A percentile compares a stretch with the other conserved stretches of the same genome.
Evolutionary conservation across 1,140 invertebrate species (phyloP).

Genomic region (Magallana angulata): DNA sequence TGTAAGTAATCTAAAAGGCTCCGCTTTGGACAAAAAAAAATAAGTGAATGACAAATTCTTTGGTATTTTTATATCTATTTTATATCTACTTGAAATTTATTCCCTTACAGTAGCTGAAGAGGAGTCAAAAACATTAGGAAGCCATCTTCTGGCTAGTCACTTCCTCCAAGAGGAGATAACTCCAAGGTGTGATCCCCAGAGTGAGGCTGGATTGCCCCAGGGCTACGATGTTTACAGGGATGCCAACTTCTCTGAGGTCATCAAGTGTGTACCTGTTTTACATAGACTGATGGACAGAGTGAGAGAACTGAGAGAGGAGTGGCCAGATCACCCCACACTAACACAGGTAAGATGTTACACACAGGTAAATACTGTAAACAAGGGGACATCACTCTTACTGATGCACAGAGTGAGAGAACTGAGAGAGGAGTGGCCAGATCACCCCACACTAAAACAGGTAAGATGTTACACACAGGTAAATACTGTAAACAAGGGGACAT

Average conservation of each 20-base stretch:
- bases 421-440: constrained; percentile 92
- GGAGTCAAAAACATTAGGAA: constrained; percentile 68
- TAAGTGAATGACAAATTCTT: too few relatives aligned
- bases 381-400: neutral
- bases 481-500: neutral
- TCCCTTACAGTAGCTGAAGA: constrained; percentile 56
- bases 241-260: constrained; percentile 88
- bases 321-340: constrained; percentile 94
- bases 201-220: constrained; percentile 18
- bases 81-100: neutral
- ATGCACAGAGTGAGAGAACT: constrained; percentile 83
- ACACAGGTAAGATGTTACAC: constrained; percentile 82
- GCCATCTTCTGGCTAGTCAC: constrained; percentile 67
- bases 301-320: constrained; percentile 87
- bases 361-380: neutral
- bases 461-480: neutral
- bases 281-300: constrained; percentile 84
- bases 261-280: constrained; percentile 86
- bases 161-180: constrained; percentile 46
- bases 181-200: neutral
- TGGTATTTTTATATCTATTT: too few relatives aligned
- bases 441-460: constrained; percentile 90
- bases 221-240: constrained; percentile 91
- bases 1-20: constrained; percentile 7
- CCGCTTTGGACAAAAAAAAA: too few relatives aligned